A percentile compares a stretch with the other conserved stretches of the same genome.
Conservation (phyloP, 2,113 vertebrate genomes). For the Zosterops hypoxanthus region DNA sequence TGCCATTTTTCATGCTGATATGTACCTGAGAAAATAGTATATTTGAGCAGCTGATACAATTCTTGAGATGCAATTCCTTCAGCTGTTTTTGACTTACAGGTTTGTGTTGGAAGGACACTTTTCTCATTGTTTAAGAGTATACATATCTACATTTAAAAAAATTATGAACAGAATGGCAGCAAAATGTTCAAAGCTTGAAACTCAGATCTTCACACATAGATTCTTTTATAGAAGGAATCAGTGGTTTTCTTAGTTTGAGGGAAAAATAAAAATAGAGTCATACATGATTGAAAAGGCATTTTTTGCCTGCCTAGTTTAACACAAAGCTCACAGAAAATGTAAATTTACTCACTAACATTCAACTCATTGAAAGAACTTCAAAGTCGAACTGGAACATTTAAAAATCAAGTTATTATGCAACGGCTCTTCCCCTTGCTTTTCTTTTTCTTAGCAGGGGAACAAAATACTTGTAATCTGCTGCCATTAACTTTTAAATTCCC, state of each 20-base stretch:
- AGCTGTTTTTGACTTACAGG: not conserved
- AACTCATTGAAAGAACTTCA: constrained; percentile 16
- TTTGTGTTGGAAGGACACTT: not conserved
- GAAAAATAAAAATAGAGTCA: not conserved
- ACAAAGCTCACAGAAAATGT: constrained; percentile 22
- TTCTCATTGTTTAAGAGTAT: not conserved
- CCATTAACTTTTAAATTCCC: constrained; percentile 31
- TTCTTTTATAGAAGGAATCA: not conserved
- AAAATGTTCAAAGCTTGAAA: constrained; percentile 3
- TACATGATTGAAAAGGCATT: constrained; percentile 9
- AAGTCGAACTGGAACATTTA: constrained; percentile 6
- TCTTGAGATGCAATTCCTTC: not conserved
- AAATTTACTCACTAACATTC: constrained; percentile 28
- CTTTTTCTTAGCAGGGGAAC: constrained; percentile 4
- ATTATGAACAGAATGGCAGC: not conserved
- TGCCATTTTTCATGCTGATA: not conserved
- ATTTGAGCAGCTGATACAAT: not conserved
- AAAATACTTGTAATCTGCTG: constrained; percentile 3
- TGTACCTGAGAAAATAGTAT: not conserved
- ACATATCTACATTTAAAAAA: not conserved
- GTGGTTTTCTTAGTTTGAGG: not conserved
- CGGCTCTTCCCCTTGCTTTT: not conserved
- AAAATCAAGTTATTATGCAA: constrained; percentile 4
- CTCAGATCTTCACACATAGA: not conserved
- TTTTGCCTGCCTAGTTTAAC: constrained; percentile 13